These are phyloP conservation scores for Thunnus thynnus DNA, from an alignment of 2,113 vertebrate species.

Conservation along the genomic window DNA sequence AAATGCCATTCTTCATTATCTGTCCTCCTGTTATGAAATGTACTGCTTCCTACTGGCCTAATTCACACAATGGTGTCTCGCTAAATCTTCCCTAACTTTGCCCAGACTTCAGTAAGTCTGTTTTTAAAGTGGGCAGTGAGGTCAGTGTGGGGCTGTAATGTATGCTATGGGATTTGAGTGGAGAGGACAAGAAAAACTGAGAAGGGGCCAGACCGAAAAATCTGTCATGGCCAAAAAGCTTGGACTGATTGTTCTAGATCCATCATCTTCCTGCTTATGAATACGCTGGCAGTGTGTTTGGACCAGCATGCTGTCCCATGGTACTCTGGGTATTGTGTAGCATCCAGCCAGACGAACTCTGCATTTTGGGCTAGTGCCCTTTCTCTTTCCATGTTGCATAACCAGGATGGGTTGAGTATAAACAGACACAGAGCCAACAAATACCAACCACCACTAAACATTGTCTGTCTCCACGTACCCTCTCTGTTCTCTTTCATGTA, in stretches of 20 bases:
- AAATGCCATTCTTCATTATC: constrained; percentile 44
- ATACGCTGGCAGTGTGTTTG: constrained; percentile 58
- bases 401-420: constrained; percentile 54
- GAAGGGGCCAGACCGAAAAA: constrained; percentile 56
- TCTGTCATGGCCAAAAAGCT: constrained; percentile 40
- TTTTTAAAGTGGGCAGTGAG: constrained; percentile 29
- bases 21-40: constrained; percentile 51
- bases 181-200: constrained; percentile 26
- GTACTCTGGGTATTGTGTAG: constrained; percentile 62
- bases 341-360: constrained; percentile 39
- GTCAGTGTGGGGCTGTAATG: constrained; percentile 37
- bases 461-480: background rate
- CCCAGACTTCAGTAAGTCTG: constrained; percentile 7
- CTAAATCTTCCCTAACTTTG: constrained; percentile 22
- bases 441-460: constrained; percentile 39
- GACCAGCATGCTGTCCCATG: constrained; percentile 48
- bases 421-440: constrained; percentile 52
- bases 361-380: constrained; percentile 58
- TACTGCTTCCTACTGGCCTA: constrained; percentile 17
- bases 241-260: constrained; percentile 65
- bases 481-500: constrained; percentile 12
- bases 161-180: constrained; percentile 3
- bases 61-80: constrained; percentile 24
- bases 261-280: constrained; percentile 64
- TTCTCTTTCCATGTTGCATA: constrained; percentile 63